phyloP scores from a whole-genome alignment of 2,888 invertebrate genomes.

The Acleris laterana region DNA sequence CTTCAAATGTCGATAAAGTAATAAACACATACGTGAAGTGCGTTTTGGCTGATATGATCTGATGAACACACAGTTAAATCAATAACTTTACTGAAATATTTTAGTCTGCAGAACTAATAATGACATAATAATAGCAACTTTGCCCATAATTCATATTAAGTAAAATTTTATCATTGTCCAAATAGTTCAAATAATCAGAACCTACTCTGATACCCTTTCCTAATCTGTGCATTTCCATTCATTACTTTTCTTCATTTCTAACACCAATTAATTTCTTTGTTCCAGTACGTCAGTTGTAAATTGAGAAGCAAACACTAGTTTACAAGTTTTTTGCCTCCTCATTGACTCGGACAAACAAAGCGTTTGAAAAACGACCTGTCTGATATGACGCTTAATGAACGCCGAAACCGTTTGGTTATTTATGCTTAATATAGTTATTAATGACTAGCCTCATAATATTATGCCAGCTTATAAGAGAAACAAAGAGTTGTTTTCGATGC shows the following conservation, averaged over 20 bases:
- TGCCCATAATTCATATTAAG: too few relatives aligned
- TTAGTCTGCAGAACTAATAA: too few relatives aligned
- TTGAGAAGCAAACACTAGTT: conserved; percentile 82
- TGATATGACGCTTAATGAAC: conserved; percentile 73
- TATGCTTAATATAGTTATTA: conserved; percentile 70
- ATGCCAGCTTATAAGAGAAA: conserved; percentile 32
- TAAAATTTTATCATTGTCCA: too few relatives aligned
- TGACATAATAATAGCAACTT: too few relatives aligned
- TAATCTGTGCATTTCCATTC: conserved; percentile 61
- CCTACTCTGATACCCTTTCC: neutral
- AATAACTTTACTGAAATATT: too few relatives aligned
- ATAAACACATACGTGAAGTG: too few relatives aligned
- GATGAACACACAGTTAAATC: too few relatives aligned
- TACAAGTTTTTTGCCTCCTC: conserved; percentile 55
- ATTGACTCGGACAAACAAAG: conserved; percentile 69
- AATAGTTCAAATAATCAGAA: neutral
- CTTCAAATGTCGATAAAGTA: too few relatives aligned
- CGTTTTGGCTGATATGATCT: too few relatives aligned
- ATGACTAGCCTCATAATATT: conserved; percentile 40
- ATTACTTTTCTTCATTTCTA: conserved; percentile 76
- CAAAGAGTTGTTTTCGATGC: conserved; percentile 33
- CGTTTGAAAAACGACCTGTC: conserved; percentile 74
- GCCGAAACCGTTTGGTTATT: conserved; percentile 64
- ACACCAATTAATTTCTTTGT: conserved; percentile 83
- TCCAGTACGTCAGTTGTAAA: conserved; percentile 78